These are phyloP conservation scores for Xestia ashworthii DNA, from an alignment of 2,888 invertebrate genomes.

Conservation along the genomic window DNA sequence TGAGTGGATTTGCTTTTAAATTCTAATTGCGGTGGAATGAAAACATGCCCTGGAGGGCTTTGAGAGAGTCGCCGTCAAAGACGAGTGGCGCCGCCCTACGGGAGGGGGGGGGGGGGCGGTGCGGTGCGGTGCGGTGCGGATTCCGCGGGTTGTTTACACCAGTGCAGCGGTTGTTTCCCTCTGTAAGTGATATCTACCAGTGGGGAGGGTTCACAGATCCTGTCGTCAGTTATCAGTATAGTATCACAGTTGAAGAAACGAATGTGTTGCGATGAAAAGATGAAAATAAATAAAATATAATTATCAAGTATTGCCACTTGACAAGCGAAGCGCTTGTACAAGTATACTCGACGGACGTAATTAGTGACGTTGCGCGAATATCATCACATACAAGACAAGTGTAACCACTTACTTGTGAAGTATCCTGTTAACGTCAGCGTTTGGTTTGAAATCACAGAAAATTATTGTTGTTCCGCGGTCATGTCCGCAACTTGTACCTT, in stretches of 20 bases:
- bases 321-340: background rate
- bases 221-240: background rate
- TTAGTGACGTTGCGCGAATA: constrained; percentile 3
- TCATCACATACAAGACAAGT: background rate
- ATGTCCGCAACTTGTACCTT: no score
- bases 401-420: background rate
- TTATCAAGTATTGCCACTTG: background rate
- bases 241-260: background rate
- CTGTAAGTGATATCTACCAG: background rate
- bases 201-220: background rate
- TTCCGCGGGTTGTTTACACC: constrained; percentile 30
- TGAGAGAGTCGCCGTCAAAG: constrained; percentile 32
- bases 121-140: background rate
- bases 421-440: background rate
- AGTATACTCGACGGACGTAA: background rate
- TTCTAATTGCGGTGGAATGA: constrained; percentile 54
- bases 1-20: constrained; percentile 48
- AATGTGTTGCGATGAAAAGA: background rate
- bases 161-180: background rate
- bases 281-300: background rate
- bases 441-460: background rate
- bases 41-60: constrained; percentile 42
- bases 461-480: no score
- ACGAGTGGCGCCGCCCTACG: constrained; percentile 14
- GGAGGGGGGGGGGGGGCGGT: background rate